phyloP scores from a whole-genome alignment of 2,888 invertebrate genomes.

The Phlogophora meticulosa region DNA sequence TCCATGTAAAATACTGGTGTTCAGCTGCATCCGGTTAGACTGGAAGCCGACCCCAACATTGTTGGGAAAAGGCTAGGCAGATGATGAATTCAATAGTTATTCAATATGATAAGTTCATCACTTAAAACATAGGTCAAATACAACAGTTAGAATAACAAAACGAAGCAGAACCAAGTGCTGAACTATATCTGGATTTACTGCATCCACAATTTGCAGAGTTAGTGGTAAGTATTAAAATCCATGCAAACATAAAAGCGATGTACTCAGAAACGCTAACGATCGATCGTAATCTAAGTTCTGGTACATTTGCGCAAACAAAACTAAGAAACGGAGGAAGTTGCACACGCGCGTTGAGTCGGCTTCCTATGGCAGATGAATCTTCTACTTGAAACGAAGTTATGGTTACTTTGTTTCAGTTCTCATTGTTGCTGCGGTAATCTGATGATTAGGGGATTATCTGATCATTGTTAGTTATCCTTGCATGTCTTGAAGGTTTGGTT shows the following conservation, averaged over 20 bases:
- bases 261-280: conserved; percentile 62
- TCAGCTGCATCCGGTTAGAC: no score
- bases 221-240: conserved; percentile 56
- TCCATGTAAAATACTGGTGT: no score
- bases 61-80: no score
- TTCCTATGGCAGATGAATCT: conserved; percentile 58
- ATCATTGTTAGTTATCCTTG: conserved; percentile 4
- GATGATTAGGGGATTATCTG: conserved; percentile 17
- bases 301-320: conserved; percentile 75
- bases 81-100: no score
- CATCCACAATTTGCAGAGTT: conserved; percentile 36
- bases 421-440: conserved; percentile 48
- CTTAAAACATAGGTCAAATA: not conserved
- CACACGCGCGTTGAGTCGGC: conserved; percentile 68
- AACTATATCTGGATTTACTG: conserved; percentile 30
- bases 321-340: conserved; percentile 73
- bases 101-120: not conserved
- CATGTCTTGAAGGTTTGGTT: conserved; percentile 1
- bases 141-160: not conserved
- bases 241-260: conserved; percentile 56
- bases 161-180: conserved; percentile 6
- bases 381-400: conserved; percentile 50
- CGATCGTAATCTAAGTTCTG: conserved; percentile 72
- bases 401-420: conserved; percentile 43
- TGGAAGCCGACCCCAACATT: no score